Evolutionary conservation across 1,140 invertebrate species (phyloP).

Genomic region (Cepaea nemoralis): DNA sequence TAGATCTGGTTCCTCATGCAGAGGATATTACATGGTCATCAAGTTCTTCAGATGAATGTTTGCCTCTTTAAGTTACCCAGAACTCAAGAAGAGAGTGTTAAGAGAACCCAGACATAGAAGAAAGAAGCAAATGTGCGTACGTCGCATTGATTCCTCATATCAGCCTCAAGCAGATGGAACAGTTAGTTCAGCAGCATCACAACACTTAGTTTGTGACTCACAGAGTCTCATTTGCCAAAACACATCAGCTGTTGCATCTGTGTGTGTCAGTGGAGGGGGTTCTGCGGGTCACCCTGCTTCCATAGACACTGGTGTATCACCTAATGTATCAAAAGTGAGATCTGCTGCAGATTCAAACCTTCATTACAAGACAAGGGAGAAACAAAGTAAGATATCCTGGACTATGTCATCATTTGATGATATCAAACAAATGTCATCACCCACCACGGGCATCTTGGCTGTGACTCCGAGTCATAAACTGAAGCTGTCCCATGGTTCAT

Average conservation of each 20-base stretch:
- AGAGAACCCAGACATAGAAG: neutral
- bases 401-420: neutral
- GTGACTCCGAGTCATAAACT: neutral
- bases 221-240: neutral
- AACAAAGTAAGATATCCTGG: neutral
- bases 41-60: constrained; percentile 8
- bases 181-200: neutral
- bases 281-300: neutral
- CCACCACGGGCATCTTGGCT: neutral
- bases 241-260: neutral
- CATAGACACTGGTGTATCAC: neutral
- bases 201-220: neutral
- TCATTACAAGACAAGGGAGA: neutral
- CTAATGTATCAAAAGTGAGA: neutral
- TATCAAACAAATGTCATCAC: neutral
- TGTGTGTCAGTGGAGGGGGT: neutral
- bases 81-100: neutral
- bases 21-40: constrained; percentile 6
- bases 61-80: neutral
- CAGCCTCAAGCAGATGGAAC: neutral
- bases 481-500: too few species aligned
- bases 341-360: neutral
- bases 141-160: neutral
- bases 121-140: neutral
- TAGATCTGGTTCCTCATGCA: neutral